A percentile compares a stretch with the other conserved stretches of the same genome.
Evolutionary conservation across 2,113 vertebrate species (phyloP).

Genomic region (Puma concolor): DNA sequence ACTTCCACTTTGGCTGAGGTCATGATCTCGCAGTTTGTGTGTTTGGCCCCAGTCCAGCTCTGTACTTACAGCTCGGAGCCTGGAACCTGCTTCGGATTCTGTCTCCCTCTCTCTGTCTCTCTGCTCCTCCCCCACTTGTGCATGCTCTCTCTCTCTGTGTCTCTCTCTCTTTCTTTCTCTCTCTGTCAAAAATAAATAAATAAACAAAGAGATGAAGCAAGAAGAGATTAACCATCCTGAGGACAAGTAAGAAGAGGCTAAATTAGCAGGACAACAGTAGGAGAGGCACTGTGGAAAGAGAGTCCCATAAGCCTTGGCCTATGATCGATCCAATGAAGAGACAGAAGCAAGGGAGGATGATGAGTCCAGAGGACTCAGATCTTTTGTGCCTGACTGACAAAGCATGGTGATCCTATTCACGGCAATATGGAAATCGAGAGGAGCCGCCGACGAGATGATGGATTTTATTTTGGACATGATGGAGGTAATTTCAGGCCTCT

Average conservation of each 20-base stretch:
- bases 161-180: too few relatives aligned
- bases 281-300: background rate
- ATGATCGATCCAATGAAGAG: background rate
- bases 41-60: too few relatives aligned
- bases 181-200: too few relatives aligned
- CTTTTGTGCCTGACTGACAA: background rate
- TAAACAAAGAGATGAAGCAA: background rate
- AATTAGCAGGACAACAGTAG: background rate
- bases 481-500: background rate
- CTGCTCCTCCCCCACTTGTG: too few relatives aligned
- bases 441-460: too few relatives aligned
- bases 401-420: fast-evolving
- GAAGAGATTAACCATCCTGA: background rate
- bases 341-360: background rate
- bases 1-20: too few relatives aligned
- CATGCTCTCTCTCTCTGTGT: too few relatives aligned
- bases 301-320: background rate
- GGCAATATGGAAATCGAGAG: background rate
- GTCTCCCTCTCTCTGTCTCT: too few relatives aligned
- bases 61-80: too few relatives aligned
- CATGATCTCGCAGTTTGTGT: too few relatives aligned
- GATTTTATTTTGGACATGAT: background rate
- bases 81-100: too few relatives aligned
- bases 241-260: background rate
- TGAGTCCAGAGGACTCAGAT: background rate